Evolutionary conservation across 1,140 invertebrate species (phyloP).

Genomic region (Vanessa atalanta): DNA sequence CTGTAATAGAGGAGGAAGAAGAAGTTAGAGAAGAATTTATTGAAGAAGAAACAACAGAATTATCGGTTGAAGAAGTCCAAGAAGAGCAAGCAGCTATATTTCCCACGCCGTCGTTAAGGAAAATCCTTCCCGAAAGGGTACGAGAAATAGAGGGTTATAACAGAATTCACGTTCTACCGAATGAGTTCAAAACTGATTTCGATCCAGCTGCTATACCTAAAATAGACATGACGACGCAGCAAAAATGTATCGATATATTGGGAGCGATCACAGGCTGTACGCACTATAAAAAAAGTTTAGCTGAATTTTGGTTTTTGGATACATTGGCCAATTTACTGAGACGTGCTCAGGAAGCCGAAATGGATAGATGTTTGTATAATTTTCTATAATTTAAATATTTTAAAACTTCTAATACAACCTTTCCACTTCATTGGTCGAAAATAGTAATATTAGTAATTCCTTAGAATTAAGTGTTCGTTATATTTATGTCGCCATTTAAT

Average conservation of each 20-base stretch:
- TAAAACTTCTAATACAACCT: too few species aligned
- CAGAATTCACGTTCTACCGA: slow-evolving; percentile 63
- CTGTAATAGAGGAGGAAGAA: slow-evolving; percentile 37
- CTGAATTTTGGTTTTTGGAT: slow-evolving; percentile 74
- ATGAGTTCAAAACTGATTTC: slow-evolving; percentile 58
- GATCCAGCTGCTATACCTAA: slow-evolving; percentile 62
- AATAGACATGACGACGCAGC: slow-evolving; percentile 52
- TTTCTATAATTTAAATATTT: slow-evolving; percentile 31
- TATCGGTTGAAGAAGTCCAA: slow-evolving; percentile 35
- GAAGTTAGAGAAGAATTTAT: slow-evolving; percentile 27
- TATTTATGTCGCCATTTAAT: too few species aligned
- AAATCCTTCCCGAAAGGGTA: slow-evolving; percentile 53
- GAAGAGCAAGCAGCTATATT: slow-evolving; percentile 55
- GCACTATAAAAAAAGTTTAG: slow-evolving; percentile 60
- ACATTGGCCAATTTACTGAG: slow-evolving; percentile 67
- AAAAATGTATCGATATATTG: slow-evolving; percentile 65
- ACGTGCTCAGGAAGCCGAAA: slow-evolving; percentile 59
- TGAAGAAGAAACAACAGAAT: slow-evolving; percentile 33
- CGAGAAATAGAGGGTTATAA: slow-evolving; percentile 56
- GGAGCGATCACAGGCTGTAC: slow-evolving; percentile 60
- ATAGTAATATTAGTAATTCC: too few species aligned
- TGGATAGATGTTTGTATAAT: slow-evolving; percentile 53
- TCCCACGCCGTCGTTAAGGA: slow-evolving; percentile 59
- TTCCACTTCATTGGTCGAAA: too few species aligned
- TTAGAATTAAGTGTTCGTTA: too few species aligned